Evolutionary conservation across 2,888 invertebrate species (phyloP), one percentile per base, ranked within the genome.

Genomic region (Cantharis rufa): DNA sequence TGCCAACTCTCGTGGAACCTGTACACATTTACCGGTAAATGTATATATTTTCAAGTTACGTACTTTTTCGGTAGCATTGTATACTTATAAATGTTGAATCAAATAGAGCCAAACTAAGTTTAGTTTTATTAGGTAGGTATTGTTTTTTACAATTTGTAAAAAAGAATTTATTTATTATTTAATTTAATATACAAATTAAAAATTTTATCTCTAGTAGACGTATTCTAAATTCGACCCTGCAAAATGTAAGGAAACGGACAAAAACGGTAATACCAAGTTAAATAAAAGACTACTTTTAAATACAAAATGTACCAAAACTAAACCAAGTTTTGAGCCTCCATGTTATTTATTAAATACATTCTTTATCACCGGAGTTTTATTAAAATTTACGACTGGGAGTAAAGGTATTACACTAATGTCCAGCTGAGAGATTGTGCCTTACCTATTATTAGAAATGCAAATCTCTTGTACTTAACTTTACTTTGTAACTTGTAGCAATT

Each of bases 361-460:
- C 9, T 48, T n/a, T 48, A 48, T 48, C n/a, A 48, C 48, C 48
- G 48, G 48, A 48, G 48, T 48, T 48, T 76, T 69, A 76, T 76
- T 72, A 68, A 76, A 76, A 76, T 76, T 76, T 76, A 76, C 62
- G 48, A 64, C 76, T 72, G 64, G 24, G 61, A 69, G 70, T 70
- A 32, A 18, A 74, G 28, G 62, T 69, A 32, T 64, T 72, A 68
- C 68, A 72, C 71, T 72, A 75, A 72, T 28, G 70, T 72, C 76
- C 76, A 70, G 76, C 76, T 72, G 76, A 64, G 76, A 62, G 28
- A 76, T 72, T 72, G 72, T 72, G 70, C 63, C 69, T 76, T 72
- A 48, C 48, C 48, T n/a, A 48, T 48, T 48, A 48, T 48, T 48
- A 48, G 48, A 48, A 48, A 48, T 48, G 48, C 48, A 48, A 48